These are phyloP conservation scores for Mimas tiliae DNA, from an alignment of 2,888 invertebrate genomes.

Conservation along the genomic window DNA sequence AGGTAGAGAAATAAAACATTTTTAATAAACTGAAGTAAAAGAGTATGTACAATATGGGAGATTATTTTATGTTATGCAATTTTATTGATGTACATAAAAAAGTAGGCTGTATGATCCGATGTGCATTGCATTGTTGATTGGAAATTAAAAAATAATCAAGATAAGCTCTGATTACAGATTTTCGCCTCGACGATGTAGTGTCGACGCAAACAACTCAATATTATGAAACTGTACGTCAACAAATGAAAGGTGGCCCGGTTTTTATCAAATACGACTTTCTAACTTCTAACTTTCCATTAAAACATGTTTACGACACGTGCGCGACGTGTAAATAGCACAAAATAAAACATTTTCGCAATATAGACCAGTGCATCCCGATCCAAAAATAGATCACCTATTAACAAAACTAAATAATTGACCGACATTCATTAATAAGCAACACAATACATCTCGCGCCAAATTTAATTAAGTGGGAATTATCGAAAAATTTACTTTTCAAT, in stretches of 20 bases:
- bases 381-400: conserved; percentile 73
- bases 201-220: conserved; percentile 46
- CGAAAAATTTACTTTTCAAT: conserved; percentile 35
- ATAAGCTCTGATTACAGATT: conserved; percentile 9
- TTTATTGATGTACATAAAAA: neutral
- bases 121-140: neutral
- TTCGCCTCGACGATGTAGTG: conserved; percentile 17
- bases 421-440: conserved; percentile 45
- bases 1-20: conserved; percentile 34
- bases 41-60: neutral
- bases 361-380: conserved; percentile 54
- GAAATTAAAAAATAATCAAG: conserved; percentile 21
- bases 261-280: conserved; percentile 56
- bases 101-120: neutral
- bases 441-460: conserved; percentile 38
- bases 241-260: conserved; percentile 55
- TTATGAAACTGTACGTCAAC: conserved; percentile 65
- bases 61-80: too few relatives aligned
- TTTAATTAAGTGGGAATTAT: conserved; percentile 34
- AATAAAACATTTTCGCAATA: conserved; percentile 48
- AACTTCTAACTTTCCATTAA: conserved; percentile 45
- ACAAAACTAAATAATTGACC: conserved; percentile 64
- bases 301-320: conserved; percentile 36
- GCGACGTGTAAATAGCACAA: conserved; percentile 39
- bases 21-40: conserved; percentile 1